Evolutionary conservation across 2,888 invertebrate species (phyloP).

Genomic region (Euclidia mi): DNA sequence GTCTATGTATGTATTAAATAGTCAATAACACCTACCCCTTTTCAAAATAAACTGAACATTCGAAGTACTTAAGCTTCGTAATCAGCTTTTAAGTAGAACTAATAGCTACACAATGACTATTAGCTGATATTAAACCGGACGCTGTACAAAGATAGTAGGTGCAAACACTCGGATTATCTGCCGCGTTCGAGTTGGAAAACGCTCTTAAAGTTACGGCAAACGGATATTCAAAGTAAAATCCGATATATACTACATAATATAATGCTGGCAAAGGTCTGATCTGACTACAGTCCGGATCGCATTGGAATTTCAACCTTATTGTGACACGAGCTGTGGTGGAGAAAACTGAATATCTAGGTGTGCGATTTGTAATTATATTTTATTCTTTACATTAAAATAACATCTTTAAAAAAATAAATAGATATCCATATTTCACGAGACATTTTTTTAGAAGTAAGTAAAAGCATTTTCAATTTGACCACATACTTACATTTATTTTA

Average conservation of each 20-base stretch:
- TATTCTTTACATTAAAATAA: too few species aligned
- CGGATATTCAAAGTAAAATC: constrained; percentile 43
- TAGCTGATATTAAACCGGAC: neutral
- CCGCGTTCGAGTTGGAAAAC: constrained; percentile 12
- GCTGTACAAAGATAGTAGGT: neutral
- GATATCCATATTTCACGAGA: too few species aligned
- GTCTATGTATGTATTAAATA: neutral
- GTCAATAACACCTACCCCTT: neutral
- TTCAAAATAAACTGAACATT: neutral
- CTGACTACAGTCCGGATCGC: too few species aligned
- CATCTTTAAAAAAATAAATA: too few species aligned
- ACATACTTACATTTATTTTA: too few species aligned
- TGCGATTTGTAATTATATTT: too few species aligned
- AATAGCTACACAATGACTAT: neutral
- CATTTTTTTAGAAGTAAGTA: too few species aligned
- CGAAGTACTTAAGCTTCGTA: neutral
- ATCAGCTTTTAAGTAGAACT: neutral
- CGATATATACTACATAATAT: constrained; percentile 23
- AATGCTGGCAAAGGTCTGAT: neutral
- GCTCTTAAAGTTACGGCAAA: constrained; percentile 33
- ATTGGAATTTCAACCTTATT: too few species aligned
- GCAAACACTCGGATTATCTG: constrained; percentile 20
- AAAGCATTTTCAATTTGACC: too few species aligned
- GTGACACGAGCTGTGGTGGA: too few species aligned
- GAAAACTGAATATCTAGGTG: neutral